These are phyloP conservation scores for Xestia rhomboidea DNA, from an alignment of 2,888 invertebrate genomes.

Conservation along the genomic window DNA sequence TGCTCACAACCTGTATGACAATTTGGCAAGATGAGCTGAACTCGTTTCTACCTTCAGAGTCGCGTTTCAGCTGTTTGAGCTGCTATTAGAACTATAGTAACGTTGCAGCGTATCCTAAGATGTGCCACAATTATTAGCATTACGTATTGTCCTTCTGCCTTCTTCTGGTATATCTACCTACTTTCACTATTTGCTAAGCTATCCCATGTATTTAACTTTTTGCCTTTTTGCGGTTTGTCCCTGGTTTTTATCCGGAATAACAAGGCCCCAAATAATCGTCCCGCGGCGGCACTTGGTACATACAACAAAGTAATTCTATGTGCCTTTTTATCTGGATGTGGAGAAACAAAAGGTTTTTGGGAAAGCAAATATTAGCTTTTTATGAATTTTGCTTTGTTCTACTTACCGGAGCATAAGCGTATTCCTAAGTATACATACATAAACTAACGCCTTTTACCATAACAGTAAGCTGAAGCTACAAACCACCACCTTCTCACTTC, in stretches of 20 bases:
- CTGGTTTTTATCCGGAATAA: conserved; percentile 36
- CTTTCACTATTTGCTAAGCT: conserved; percentile 5
- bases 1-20: not conserved
- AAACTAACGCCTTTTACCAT: not conserved
- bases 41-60: not conserved
- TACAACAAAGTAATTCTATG: conserved; percentile 30
- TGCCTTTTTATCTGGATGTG: conserved; percentile 22
- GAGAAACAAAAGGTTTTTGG: conserved; percentile 14
- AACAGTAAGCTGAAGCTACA: too few relatives aligned
- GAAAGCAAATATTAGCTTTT: conserved; percentile 18
- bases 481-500: not conserved
- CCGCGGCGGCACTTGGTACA: conserved; percentile 29
- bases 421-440: not conserved
- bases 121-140: conserved; percentile 6
- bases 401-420: not conserved
- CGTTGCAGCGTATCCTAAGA: not conserved
- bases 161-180: not conserved
- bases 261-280: conserved; percentile 36
- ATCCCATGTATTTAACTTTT: conserved; percentile 26
- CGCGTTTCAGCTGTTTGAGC: not conserved
- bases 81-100: not conserved
- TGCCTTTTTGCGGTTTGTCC: conserved; percentile 25
- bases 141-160: not conserved
- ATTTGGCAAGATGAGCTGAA: not conserved
- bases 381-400: not conserved